Evolutionary conservation across 1,140 invertebrate genomes (phyloP), one percentile per base, ranked within the genome.

Genomic region (Parapsyche elsis): DNA sequence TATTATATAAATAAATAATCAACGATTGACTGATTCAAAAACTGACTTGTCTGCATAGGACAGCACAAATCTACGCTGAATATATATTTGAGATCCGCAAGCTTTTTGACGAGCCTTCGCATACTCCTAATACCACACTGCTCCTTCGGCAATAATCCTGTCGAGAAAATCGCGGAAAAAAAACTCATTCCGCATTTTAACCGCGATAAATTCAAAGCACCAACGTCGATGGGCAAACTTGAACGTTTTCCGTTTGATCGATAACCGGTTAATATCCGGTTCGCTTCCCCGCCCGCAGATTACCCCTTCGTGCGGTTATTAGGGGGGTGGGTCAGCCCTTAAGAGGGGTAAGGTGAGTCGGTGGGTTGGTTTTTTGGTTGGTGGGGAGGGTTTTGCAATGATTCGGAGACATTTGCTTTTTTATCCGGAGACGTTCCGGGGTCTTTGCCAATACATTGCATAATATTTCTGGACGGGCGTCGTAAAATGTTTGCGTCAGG

Each of bases 331-430:
- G 1, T 21, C 9, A 23, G 19, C 64, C 7, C 57, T 49, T 45
- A 16, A 46, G 44, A 46, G 14, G 45, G 71, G 38, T 57, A 38
- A 30, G 70, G 12, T 26, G 16, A 12, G 7, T 16, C 38, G 70
- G 70, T 12, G 19, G 12, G 61, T 26, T 24, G 67, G 7, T 12
- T 23, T 71, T 21, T 30, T 71, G 7, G 26, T 30, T 0, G 38
- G 14, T 23, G 16, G 71, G 44, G 71, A 16, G 16, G 14, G 45
- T 16, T 73, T 75, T 71, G 76, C 61, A 53, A 73, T 82, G 78
- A 80, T 82, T 80, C 59, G 78, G 61, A 75, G 81, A 82, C 81
- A 79, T 82, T 82, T 82, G 81, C 21, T 82, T 82, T 82, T 82
- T 82, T 82, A 75, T 80, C 59, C 59, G 59, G 59, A 23, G 59